These are phyloP conservation scores for Meloidogyne hapla DNA, from an alignment of 1,140 invertebrate genomes.

Conservation along the genomic window DNA sequence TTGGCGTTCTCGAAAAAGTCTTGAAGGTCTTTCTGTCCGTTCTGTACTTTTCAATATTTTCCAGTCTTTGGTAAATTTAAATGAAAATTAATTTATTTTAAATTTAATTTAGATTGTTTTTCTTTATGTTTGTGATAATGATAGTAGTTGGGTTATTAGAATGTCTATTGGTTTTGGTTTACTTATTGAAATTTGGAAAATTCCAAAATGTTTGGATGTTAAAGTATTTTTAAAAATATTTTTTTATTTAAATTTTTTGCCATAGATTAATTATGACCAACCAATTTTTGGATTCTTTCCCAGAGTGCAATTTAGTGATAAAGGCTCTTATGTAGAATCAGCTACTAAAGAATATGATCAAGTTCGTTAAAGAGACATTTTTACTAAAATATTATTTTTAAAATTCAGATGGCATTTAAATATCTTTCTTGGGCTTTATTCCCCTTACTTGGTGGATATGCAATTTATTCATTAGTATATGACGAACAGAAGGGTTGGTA, in stretches of 20 bases:
- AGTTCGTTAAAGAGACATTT: no score
- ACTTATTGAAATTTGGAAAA: constrained; percentile 98
- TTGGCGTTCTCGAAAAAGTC: constrained; percentile 93
- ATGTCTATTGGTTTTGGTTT: constrained; percentile 81
- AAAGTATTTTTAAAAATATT: constrained; percentile 27
- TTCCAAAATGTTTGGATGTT: constrained; percentile 75
- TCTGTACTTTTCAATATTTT: constrained; percentile 99
- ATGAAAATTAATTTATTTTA: background rate
- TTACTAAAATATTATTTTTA: background rate
- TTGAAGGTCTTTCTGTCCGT: constrained; percentile 93
- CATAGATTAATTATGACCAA: constrained; percentile 75
- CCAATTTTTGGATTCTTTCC: constrained; percentile 79
- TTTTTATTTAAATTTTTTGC: constrained; percentile 23
- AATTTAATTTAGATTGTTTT: constrained; percentile 74
- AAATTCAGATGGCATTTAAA: constrained; percentile 77
- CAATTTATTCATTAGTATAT: constrained; percentile 92
- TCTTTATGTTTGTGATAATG: constrained; percentile 91
- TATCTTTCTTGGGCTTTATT: constrained; percentile 94
- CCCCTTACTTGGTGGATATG: constrained; percentile 85
- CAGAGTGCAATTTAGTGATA: constrained; percentile 79
- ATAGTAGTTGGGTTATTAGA: constrained; percentile 91
- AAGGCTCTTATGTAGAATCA: constrained; percentile 92
- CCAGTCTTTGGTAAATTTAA: constrained; percentile 73
- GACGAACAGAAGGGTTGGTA: constrained; percentile 98
- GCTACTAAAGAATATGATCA: constrained; percentile 89